Evolutionary conservation across 1,140 invertebrate species (phyloP).

Genomic region (Lepidurus apus): DNA sequence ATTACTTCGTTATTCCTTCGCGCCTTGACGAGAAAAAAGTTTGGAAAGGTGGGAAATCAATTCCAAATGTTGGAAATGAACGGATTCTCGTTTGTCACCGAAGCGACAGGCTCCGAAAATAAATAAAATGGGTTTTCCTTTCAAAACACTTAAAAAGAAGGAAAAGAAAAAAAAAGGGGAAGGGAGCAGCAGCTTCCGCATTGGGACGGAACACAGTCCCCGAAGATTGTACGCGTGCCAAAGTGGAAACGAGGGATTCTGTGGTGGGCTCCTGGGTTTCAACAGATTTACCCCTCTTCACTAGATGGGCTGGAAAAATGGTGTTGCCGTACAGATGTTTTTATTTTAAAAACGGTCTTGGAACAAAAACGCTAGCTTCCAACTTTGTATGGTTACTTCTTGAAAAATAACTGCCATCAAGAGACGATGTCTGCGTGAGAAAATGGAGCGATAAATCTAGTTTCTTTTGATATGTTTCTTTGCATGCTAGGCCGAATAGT

Average conservation of each 20-base stretch:
- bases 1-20: background rate
- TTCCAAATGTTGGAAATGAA: background rate
- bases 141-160: background rate
- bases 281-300: background rate
- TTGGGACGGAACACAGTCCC: background rate
- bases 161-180: background rate
- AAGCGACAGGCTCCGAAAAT: background rate
- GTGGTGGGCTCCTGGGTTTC: background rate
- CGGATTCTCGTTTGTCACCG: background rate
- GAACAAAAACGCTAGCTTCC: too few relatives aligned
- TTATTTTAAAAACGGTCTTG: background rate
- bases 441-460: too few relatives aligned
- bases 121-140: background rate
- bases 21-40: background rate
- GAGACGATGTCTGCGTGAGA: too few relatives aligned
- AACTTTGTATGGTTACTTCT: too few relatives aligned
- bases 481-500: too few relatives aligned
- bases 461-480: too few relatives aligned
- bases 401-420: too few relatives aligned
- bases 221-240: conserved; percentile 13
- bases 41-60: background rate
- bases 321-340: background rate
- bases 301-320: background rate
- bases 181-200: conserved; percentile 8
- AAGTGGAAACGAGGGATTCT: background rate